Conservation (phyloP, 2,113 vertebrate genomes). For the Ahaetulla prasina region DNA sequence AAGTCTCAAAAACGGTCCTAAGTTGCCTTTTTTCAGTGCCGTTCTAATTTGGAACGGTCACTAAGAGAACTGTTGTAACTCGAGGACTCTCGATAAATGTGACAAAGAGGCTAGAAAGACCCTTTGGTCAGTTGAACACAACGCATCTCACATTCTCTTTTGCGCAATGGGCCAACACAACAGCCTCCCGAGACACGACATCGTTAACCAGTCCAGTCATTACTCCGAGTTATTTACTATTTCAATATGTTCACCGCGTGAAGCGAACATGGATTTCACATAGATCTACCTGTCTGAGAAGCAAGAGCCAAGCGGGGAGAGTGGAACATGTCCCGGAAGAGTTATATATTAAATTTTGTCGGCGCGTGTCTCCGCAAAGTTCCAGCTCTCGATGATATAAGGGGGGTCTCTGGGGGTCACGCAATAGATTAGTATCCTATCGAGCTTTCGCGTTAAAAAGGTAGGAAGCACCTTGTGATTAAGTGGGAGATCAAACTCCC, state of each 20-base stretch:
- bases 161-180: not conserved
- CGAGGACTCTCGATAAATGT: not conserved
- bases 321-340: not conserved
- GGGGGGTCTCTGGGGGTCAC: not conserved
- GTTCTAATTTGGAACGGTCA: no score
- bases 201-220: not conserved
- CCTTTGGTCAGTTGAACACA: not conserved
- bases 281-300: not conserved
- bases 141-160: not conserved
- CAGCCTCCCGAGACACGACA: not conserved
- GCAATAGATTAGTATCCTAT: not conserved
- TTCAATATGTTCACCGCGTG: not conserved
- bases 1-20: no score
- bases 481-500: constrained; percentile 11
- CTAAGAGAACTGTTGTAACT: not conserved
- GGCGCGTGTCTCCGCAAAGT: no score
- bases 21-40: no score
- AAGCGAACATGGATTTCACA: not conserved
- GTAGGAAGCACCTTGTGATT: constrained; percentile 12
- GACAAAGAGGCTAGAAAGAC: not conserved
- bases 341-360: not conserved
- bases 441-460: not conserved
- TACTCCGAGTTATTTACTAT: not conserved
- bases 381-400: not conserved
- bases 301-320: not conserved